Evolutionary conservation across 2,888 invertebrate species (phyloP).

Genomic region (Cacoxenus indagator): DNA sequence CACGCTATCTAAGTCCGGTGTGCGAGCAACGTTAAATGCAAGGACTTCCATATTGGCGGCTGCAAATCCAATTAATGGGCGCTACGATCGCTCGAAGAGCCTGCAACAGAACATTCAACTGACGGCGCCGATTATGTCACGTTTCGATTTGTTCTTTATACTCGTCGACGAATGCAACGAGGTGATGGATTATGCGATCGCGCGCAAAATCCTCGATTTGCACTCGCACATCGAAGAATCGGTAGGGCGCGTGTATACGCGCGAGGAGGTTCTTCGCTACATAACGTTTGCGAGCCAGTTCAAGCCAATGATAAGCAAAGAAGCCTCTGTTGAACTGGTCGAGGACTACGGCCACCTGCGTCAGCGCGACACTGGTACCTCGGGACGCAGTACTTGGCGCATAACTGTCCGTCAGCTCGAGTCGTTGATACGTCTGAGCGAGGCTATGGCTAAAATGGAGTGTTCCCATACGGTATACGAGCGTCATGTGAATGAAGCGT

Average conservation of each 20-base stretch:
- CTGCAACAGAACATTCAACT: slow-evolving; percentile 94
- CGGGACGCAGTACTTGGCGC: slow-evolving; percentile 87
- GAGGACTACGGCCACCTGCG: slow-evolving; percentile 90
- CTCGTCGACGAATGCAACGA: slow-evolving; percentile 97
- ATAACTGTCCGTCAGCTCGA: slow-evolving; percentile 97
- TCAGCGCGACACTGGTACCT: slow-evolving; percentile 82
- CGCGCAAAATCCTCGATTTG: slow-evolving; percentile 93
- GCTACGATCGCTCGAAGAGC: slow-evolving; percentile 94
- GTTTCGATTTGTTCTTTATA: slow-evolving; percentile 99
- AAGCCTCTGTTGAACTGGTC: slow-evolving; percentile 87
- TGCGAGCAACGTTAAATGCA: slow-evolving; percentile 97
- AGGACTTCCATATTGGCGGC: slow-evolving; percentile 98
- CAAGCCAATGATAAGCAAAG: slow-evolving; percentile 88
- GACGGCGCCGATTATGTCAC: slow-evolving; percentile 97
- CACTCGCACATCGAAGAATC: slow-evolving; percentile 88
- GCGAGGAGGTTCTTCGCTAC: slow-evolving; percentile 92
- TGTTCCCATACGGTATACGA: slow-evolving; percentile 90
- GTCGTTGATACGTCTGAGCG: slow-evolving; percentile 95
- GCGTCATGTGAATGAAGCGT: slow-evolving; percentile 93
- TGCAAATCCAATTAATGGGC: slow-evolving; percentile 97
- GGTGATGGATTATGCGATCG: slow-evolving; percentile 96
- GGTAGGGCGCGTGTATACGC: slow-evolving; percentile 85
- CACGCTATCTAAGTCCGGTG: slow-evolving; percentile 97
- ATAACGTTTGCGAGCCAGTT: slow-evolving; percentile 97
- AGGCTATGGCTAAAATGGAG: slow-evolving; percentile 96